Base-by-base conservation (phyloP, 1,140 invertebrate genomes). In the Meloidogyne chitwoodi region DNA sequence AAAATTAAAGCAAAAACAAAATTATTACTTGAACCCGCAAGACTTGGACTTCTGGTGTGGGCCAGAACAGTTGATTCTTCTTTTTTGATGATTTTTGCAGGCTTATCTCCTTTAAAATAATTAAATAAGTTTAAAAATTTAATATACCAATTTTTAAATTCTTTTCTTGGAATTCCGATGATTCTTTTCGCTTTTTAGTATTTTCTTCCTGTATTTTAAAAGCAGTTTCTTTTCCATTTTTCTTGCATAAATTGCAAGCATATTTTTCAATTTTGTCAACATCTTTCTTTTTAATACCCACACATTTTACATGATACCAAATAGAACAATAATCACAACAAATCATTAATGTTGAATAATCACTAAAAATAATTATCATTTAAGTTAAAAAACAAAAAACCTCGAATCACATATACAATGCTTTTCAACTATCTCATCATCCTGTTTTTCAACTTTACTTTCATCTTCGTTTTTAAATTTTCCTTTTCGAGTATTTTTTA, bases 301-400 rank as follows among this genome's bases (percentile, higher is more conserved):
- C 27, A 48, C 74, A 75, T 68, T 67, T 31, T 10, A 44, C 34
- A 38, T 75, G 74, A 27, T 76, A 75, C 74, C 74, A 75, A 44
- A 67, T 27, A 14, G 5, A 16, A 11, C 74, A 75, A 27, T 75
- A 74, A 63, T 75, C 74, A 34, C 74, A 75, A 41, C 64, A 48
- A 26, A 75, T 75, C 74, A 75, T 75, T 31, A 75, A 75, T 24
- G 69, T 74, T 14, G 74, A 41, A 75, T 75, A 75, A 41, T 75
- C 64, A 14, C 71, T 56, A 31, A 70, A 70, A 70, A 41, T 34
- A 34, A 68, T 31, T 8, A 10, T 56, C 22, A 14, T 6, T 6
- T 48, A 22, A 26, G 1, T 41, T 19, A 11, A 12, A 34, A 44
- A 22, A 29, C 22, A 69, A 10, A n/a, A 16, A 16, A 69, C 68